Percentiles rank a stretch among this genome's conserved stretches.
These are phyloP conservation scores for Sphinx pinastri DNA, from an alignment of 2,888 invertebrate species.

Conservation along the genomic window DNA sequence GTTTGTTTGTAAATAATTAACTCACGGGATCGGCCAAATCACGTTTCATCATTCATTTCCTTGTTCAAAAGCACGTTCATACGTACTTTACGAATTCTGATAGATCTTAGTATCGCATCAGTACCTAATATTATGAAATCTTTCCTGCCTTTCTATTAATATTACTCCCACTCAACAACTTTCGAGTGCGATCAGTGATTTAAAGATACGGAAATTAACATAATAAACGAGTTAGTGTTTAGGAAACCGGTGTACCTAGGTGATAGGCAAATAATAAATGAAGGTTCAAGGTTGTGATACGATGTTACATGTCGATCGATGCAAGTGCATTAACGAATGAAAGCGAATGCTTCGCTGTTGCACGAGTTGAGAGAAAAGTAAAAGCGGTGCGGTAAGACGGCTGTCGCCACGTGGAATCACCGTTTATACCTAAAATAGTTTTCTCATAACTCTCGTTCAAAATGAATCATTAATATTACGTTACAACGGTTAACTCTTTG, in stretches of 20 bases:
- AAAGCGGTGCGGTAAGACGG: slow-evolving; percentile 70
- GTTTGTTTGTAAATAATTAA: slow-evolving; percentile 76
- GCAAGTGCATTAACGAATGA: slow-evolving; percentile 29
- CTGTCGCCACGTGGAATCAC: slow-evolving; percentile 50
- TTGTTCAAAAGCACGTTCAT: slow-evolving; percentile 47
- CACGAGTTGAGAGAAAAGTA: slow-evolving; percentile 73
- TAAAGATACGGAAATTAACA: background rate
- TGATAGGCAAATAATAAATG: background rate
- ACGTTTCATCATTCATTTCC: slow-evolving; percentile 56
- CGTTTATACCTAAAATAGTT: background rate
- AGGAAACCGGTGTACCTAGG: background rate
- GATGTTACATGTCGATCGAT: background rate
- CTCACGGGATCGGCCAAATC: slow-evolving; percentile 48
- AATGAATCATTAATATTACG: slow-evolving; percentile 34
- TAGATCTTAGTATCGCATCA: background rate
- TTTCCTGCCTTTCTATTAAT: background rate
- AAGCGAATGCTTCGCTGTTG: slow-evolving; percentile 37
- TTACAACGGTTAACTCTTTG: slow-evolving; percentile 67
- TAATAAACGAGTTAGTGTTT: background rate
- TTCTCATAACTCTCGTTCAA: slow-evolving; percentile 10
- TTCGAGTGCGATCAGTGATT: background rate
- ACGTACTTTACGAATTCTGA: background rate
- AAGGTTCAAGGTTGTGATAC: background rate
- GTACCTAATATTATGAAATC: background rate
- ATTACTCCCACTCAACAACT: background rate